Evolutionary conservation across 1,140 invertebrate species (phyloP).

Genomic region (Danaus melanippus): DNA sequence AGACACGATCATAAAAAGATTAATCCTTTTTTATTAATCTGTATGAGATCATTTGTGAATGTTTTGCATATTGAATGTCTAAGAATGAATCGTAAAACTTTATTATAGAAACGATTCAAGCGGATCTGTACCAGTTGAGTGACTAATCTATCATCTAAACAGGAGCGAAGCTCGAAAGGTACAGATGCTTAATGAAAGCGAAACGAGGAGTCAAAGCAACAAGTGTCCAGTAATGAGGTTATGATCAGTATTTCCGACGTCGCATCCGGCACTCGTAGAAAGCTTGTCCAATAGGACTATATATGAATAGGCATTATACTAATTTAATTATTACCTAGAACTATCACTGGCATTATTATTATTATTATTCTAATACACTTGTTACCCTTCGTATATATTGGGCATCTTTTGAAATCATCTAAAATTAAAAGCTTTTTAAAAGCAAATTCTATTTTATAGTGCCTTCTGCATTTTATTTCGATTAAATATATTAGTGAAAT

Average conservation of each 20-base stretch:
- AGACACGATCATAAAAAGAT: too few relatives aligned
- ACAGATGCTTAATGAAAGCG: slow-evolving; percentile 30
- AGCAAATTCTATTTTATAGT: too few relatives aligned
- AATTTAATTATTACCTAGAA: not conserved
- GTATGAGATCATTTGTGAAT: too few relatives aligned
- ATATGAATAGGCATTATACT: slow-evolving; percentile 1
- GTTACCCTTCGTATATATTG: too few relatives aligned
- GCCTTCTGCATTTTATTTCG: too few relatives aligned
- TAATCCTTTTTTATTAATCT: too few relatives aligned
- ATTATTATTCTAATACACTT: too few relatives aligned
- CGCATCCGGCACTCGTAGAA: slow-evolving; percentile 37
- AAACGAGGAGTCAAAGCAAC: slow-evolving; percentile 36
- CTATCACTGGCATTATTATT: too few relatives aligned
- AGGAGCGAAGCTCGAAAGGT: slow-evolving; percentile 14
- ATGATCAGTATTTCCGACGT: slow-evolving; percentile 54
- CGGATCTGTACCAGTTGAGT: slow-evolving; percentile 9
- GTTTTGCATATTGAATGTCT: slow-evolving; percentile 1
- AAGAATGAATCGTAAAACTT: slow-evolving; percentile 13
- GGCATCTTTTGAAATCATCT: too few relatives aligned
- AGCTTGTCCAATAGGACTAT: slow-evolving; percentile 21
- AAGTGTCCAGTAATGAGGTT: slow-evolving; percentile 54
- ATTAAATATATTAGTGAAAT: slow-evolving; percentile 20
- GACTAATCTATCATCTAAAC: slow-evolving; percentile 20
- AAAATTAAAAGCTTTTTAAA: too few relatives aligned
- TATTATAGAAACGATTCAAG: slow-evolving; percentile 12